These are phyloP conservation scores for Macrotrachela quadricornifera DNA, from an alignment of 1,140 invertebrate genomes.

Conservation along the genomic window DNA sequence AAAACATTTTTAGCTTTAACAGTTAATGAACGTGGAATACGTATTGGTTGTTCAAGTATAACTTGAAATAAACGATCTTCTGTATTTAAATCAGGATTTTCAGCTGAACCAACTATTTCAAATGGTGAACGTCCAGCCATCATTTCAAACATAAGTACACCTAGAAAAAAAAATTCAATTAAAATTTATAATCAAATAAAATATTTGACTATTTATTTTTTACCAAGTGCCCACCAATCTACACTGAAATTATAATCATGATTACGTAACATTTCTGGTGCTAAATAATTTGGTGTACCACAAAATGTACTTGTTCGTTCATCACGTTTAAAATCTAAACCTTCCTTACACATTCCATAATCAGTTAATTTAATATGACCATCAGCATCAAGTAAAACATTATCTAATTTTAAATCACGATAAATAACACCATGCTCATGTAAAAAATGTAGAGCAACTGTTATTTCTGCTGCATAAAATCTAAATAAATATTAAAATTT, in stretches of 20 bases:
- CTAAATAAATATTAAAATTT: constrained; percentile 18
- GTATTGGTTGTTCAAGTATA: constrained; percentile 91
- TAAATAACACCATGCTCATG: constrained; percentile 93
- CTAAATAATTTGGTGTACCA: constrained; percentile 90
- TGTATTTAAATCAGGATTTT: constrained; percentile 93
- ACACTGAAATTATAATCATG: constrained; percentile 76
- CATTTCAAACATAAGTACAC: constrained; percentile 98
- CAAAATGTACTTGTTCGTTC: constrained; percentile 62
- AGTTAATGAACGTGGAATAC: constrained; percentile 83
- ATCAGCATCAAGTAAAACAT: constrained; percentile 87
- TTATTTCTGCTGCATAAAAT: constrained; percentile 96
- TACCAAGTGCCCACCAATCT: constrained; percentile 71
- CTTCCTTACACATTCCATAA: constrained; percentile 92
- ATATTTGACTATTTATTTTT: no score
- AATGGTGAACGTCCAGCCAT: constrained; percentile 69
- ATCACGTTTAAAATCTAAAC: constrained; percentile 38
- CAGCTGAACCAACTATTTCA: constrained; percentile 50
- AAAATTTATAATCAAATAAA: constrained; percentile 78
- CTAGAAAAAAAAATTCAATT: constrained; percentile 75
- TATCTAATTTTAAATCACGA: constrained; percentile 89
- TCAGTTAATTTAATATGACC: constrained; percentile 95
- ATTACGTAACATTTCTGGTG: constrained; percentile 79
- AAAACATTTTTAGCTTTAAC: constrained; percentile 90
- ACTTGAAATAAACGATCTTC: constrained; percentile 98
- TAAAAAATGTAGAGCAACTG: constrained; percentile 83